Base-by-base conservation (phyloP, 2,797 vertebrate species). In the Urocyon cinereoargenteus region DNA sequence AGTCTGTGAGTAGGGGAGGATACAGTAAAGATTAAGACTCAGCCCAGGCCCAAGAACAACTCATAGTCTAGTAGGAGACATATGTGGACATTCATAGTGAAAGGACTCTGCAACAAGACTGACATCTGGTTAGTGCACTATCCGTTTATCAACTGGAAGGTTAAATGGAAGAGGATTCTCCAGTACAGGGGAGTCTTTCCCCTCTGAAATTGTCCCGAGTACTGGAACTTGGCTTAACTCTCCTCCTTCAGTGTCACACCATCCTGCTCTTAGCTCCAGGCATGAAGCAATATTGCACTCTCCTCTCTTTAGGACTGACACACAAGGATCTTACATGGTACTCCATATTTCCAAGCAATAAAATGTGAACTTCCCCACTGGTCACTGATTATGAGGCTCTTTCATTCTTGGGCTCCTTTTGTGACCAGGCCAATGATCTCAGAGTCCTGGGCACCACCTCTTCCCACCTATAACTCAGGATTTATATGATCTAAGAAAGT, bases 121-220 rank as follows among this genome's bases (percentile, higher is more conserved):
- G 64, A 16, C 19, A n/a, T 15, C 66, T 51, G 36, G 15, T 40
- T 16, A 51, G 16, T 2, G 1, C 13, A 6, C 2, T 14, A 15
- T 55, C 2, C 0, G 0, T 45, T 55, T 62, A 75, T 9, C 40
- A 18, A 1, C 53, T 16, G 31, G 45, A 7, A n/a, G 10, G n/a
- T 31, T 26, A 28, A 18, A 4, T 28, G 34, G 62, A 83, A 51
- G n/a, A 26, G 57, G 18, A 24, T 2, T 84, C 12, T 66, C 21
- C n/a, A 62, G 19, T 26, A 6, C 31, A 15, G 26, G 28, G 8
- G n/a, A 12, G 19, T 22, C 59, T 73, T 62, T 53, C 16, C 26
- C 28, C 59, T 66, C 51, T n/a, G 57, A 68, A 81, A 3, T 28
- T 19, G 2, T 53, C 24, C 9, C 53, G 18, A 21, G 4, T 45